Conservation (phyloP, 2,797 vertebrate species). For the Decapterus maruadsi region DNA sequence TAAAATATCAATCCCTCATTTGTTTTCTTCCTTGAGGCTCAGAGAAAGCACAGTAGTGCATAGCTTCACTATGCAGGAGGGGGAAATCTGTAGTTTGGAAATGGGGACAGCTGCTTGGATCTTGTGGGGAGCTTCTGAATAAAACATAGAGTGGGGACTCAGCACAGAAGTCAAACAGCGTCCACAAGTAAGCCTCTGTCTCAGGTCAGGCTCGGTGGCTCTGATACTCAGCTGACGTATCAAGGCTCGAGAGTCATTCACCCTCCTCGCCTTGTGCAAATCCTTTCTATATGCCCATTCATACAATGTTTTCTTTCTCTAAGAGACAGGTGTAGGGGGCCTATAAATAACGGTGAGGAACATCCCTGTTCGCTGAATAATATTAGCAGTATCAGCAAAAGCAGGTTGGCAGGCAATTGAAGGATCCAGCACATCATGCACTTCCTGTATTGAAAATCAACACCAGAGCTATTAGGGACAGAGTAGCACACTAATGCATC, state of each 20-base stretch:
- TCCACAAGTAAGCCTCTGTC: slow-evolving; percentile 79
- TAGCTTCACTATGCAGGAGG: slow-evolving; percentile 38
- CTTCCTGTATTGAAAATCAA: slow-evolving; percentile 44
- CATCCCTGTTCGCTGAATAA: slow-evolving; percentile 18
- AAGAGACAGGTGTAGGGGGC: neutral
- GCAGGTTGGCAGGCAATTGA: slow-evolving; percentile 10
- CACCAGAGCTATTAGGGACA: slow-evolving; percentile 41
- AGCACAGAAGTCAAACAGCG: slow-evolving; percentile 66
- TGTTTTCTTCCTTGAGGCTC: slow-evolving; percentile 44
- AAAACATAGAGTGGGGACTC: slow-evolving; percentile 71
- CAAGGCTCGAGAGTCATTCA: slow-evolving; percentile 25
- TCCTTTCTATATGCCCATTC: neutral
- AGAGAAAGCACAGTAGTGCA: slow-evolving; percentile 50
- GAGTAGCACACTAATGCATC: slow-evolving; percentile 38
- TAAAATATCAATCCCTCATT: slow-evolving; percentile 62
- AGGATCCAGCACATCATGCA: slow-evolving; percentile 31
- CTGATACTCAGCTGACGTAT: slow-evolving; percentile 58
- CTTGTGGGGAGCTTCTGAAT: slow-evolving; percentile 74
- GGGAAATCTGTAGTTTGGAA: slow-evolving; percentile 46
- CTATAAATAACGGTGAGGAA: slow-evolving; percentile 10
- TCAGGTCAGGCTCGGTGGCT: slow-evolving; percentile 50
- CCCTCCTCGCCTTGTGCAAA: slow-evolving; percentile 1
- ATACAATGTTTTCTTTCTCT: neutral
- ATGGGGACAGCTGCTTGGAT: slow-evolving; percentile 71
- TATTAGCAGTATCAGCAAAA: slow-evolving; percentile 35